Evolutionary conservation across 2,888 invertebrate genomes (phyloP), one percentile per base, ranked within the genome.

Genomic region (Drosophila paramelanica): DNA sequence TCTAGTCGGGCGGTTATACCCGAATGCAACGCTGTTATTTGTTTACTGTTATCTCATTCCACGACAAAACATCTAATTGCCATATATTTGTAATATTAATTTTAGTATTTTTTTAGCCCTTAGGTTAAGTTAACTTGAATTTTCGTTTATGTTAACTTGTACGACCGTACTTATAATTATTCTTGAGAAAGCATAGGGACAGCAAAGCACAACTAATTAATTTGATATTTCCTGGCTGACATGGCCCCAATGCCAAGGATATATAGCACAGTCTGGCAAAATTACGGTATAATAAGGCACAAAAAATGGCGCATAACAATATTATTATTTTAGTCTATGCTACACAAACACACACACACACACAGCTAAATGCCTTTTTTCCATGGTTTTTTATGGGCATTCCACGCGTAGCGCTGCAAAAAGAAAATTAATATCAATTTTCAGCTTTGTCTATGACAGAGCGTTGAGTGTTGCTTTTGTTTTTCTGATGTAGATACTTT

Each of bases 341-440:
- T 10, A 55, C 17, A 42, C 20, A 39, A 62, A 39, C 45, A 45
- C 36, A 39, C 53, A 56, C 14, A 59, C 14, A 45, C 46, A 39
- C 13, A 60, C 20, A 55, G 50, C 51, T 31, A 65, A 60, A 49
- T 62, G 39, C 50, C 64, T 57, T 67, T 66, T 72, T 73, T 68
- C 65, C 51, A 42, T 56, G 36, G 62, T 53, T 71, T 87, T 73
- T 84, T 87, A 84, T 78, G 70, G 57, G 46, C 76, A 88, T 89
- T 84, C 85, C 79, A 70, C 56, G 70, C 65, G 64, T 61, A 49
- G 66, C 42, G 61, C 61, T 53, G 67, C 62, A 55, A 57, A 51
- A 67, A 31, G 57, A 77, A 89, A 88, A 87, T 85, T 85, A 85
- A 85, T 89, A 89, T 88, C 88, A 85, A 85, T 88, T 87, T 89